These are phyloP conservation scores for Morpho deidamia DNA, from an alignment of 2,888 invertebrate species.

Conservation along the genomic window DNA sequence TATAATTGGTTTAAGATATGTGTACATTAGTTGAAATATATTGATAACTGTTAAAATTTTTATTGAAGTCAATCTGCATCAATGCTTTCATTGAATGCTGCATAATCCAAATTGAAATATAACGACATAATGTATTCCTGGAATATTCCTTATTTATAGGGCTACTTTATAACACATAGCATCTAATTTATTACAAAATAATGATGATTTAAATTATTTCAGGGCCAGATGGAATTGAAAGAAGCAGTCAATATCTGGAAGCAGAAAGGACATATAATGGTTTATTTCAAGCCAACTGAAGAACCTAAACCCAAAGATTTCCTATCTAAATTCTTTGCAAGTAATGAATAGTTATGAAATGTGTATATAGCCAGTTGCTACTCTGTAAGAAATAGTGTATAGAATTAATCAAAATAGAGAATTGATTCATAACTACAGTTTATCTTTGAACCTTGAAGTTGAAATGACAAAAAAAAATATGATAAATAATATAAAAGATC, in stretches of 20 bases:
- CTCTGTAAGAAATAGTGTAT: conserved; percentile 6
- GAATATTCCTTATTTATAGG: too few relatives aligned
- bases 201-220: conserved; percentile 27
- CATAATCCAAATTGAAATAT: too few relatives aligned
- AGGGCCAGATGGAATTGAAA: conserved; percentile 97
- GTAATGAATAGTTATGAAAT: conserved; percentile 67
- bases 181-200: too few relatives aligned
- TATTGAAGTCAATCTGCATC: too few relatives aligned
- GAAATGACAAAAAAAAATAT: too few relatives aligned
- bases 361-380: not conserved
- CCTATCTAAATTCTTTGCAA: conserved; percentile 91
- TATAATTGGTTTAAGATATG: too few relatives aligned
- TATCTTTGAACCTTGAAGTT: not conserved
- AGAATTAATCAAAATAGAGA: conserved; percentile 33
- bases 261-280: conserved; percentile 92
- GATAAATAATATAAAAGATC: too few relatives aligned
- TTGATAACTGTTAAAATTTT: too few relatives aligned
- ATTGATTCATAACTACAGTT: conserved; percentile 18
- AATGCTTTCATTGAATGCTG: too few relatives aligned
- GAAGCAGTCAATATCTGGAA: conserved; percentile 93
- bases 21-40: too few relatives aligned
- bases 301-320: conserved; percentile 94
- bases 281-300: conserved; percentile 89
- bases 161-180: too few relatives aligned
- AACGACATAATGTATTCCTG: too few relatives aligned